phyloP scores from a whole-genome alignment of 2,113 vertebrate species.

The Carassius auratus region DNA sequence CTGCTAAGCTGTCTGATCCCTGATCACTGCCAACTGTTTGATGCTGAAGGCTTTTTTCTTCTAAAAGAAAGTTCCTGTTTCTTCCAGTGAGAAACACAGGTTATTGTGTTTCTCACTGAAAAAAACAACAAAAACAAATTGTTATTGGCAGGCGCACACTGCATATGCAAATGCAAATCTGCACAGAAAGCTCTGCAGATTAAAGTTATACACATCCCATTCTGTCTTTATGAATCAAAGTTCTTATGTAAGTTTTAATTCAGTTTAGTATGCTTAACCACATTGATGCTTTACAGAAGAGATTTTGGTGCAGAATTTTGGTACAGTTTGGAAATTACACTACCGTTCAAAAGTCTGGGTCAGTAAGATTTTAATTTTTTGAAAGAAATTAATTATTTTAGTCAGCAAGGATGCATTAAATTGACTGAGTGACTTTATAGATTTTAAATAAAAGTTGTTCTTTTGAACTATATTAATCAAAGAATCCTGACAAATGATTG shows the following conservation, averaged over 20 bases:
- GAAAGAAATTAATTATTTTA: too few species aligned
- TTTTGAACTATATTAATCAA: too few species aligned
- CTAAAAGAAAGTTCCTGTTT: not conserved
- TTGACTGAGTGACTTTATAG: too few species aligned
- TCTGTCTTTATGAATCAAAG: not conserved
- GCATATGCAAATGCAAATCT: not conserved
- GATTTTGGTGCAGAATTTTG: not conserved
- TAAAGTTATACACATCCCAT: not conserved
- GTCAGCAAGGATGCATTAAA: too few species aligned
- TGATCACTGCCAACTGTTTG: conserved; percentile 21
- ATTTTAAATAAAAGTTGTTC: too few species aligned
- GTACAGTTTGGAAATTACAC: not conserved
- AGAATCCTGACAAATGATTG: too few species aligned
- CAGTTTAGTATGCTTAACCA: not conserved
- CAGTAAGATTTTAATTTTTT: too few species aligned
- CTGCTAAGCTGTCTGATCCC: conserved; percentile 28
- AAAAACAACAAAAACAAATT: too few species aligned
- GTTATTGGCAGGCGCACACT: not conserved
- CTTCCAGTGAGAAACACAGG: not conserved
- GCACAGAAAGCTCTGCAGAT: not conserved
- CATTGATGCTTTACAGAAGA: not conserved
- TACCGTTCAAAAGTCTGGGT: too few species aligned
- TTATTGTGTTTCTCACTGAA: not conserved
- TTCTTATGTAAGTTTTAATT: not conserved
- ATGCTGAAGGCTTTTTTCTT: conserved; percentile 9